A percentile compares a stretch with the other conserved stretches of the same genome.
Evolutionary conservation across 92 coral and sea anemone genomes (phyloP).

Genomic region (Ricordea florida): DNA sequence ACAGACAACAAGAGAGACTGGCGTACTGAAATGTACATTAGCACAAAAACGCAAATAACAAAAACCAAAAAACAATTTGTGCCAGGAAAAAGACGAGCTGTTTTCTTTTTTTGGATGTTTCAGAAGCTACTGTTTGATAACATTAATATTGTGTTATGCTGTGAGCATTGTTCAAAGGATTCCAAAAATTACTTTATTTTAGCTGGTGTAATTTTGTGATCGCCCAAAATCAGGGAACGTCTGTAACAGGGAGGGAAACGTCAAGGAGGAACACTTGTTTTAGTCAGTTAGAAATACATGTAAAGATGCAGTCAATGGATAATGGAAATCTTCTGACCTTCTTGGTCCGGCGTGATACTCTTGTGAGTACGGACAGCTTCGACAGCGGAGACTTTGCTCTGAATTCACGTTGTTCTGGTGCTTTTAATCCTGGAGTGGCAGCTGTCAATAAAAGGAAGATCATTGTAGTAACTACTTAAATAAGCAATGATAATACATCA

Average conservation of each 20-base stretch:
- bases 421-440: not conserved
- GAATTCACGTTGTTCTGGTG: conserved; percentile 53
- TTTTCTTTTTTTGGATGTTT: no score
- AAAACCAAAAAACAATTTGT: no score
- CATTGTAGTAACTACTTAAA: not conserved
- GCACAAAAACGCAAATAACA: no score
- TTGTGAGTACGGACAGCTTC: conserved; percentile 85
- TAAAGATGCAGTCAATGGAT: not conserved
- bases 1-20: no score
- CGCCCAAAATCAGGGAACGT: not conserved
- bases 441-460: not conserved
- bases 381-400: conserved; percentile 91
- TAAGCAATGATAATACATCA: not conserved
- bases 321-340: conserved; percentile 27
- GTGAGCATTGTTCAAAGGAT: no score
- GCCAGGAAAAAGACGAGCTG: no score
- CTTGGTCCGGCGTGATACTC: conserved; percentile 84
- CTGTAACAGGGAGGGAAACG: not conserved
- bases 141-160: no score
- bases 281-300: not conserved
- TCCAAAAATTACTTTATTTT: no score
- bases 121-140: no score
- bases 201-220: no score
- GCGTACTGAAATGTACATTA: no score
- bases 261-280: not conserved